These are phyloP conservation scores for Drosophila subobscura DNA, from an alignment of 1,140 invertebrate species.

Conservation along the genomic window DNA sequence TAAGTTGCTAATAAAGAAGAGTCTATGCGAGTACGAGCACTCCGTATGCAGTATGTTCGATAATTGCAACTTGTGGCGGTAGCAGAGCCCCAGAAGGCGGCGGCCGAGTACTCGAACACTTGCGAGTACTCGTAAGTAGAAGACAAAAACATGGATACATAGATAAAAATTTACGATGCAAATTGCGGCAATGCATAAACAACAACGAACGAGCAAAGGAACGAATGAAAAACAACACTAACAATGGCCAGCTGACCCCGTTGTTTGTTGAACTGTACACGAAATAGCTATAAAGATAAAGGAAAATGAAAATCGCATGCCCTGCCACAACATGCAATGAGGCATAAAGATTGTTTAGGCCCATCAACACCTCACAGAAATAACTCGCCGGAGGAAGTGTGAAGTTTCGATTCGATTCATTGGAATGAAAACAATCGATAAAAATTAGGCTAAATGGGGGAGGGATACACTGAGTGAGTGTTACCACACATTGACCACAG, in stretches of 20 bases:
- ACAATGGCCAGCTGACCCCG: conserved; percentile 76
- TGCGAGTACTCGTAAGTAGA: not conserved
- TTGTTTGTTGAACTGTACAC: conserved; percentile 77
- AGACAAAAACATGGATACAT: conserved; percentile 8
- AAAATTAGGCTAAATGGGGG: conserved; percentile 34
- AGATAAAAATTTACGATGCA: conserved; percentile 48
- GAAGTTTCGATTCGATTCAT: conserved; percentile 36
- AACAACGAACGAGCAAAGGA: conserved; percentile 3
- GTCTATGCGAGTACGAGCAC: too few species aligned
- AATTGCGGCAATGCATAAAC: conserved; percentile 70
- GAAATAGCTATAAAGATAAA: conserved; percentile 44
- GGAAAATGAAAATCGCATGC: conserved; percentile 50
- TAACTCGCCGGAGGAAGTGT: conserved; percentile 5
- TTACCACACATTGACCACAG: conserved; percentile 8
- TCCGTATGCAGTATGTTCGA: conserved; percentile 5
- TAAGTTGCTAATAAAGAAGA: conserved; percentile 33
- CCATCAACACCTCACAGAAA: conserved; percentile 23
- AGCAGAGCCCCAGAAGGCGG: not conserved
- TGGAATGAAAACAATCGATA: conserved; percentile 61
- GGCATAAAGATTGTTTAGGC: conserved; percentile 37
- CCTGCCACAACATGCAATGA: conserved; percentile 51
- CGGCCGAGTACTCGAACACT: not conserved
- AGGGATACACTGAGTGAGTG: not conserved
- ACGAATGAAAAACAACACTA: conserved; percentile 26
- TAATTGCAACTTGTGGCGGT: conserved; percentile 21